Base-by-base conservation (phyloP, 2,888 invertebrate genomes). In the Brachylomia viminalis region DNA sequence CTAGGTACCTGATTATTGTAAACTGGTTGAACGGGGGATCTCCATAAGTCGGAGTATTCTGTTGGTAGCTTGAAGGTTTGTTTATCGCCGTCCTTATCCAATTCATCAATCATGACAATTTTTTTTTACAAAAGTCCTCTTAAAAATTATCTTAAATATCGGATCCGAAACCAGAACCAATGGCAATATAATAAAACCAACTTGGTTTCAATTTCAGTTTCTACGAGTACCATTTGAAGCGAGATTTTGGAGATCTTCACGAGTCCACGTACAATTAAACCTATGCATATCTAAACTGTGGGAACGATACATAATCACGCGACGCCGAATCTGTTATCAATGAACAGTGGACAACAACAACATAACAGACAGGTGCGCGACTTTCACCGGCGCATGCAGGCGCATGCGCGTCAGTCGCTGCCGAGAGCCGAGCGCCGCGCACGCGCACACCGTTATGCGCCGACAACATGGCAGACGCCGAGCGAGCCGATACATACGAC, bases 391-490 rank as follows among this genome's bases (percentile, higher is more conserved):
- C 84, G 88, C 61, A 75, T 72, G 86, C 56, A 67, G 67, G 81
- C 71, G 72, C 75, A 69, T 47, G 84, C 77, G 45, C 85, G 85
- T 52, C 85, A 88, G 91, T 92, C 86, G 86, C 87, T 78, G 79
- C 77, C 84, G 82, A 67, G 64, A 70, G 82, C 85, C 68, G 65
- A 76, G 82, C 85, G 82, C 85, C 86, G 85, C 86, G 82, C 84
- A 82, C 79, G 77, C 83, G 85, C 86, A 73, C 84, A 45, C 77
- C 74, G 83, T 71, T 77, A 89, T 87, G 89, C 83, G 64, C 87
- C 87, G 93, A 89, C 79, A 87, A 89, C 77, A 89, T 89, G 88
- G 86, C 86, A 90, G 92, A 87, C 89, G 66, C 87, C 81, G 80
- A 83, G 79, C 83, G 79, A 75, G 79, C 83, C 91, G 79, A 92